These are phyloP conservation scores for Trichonephila clavipes DNA, from an alignment of 1,140 invertebrate species.

Conservation along the genomic window DNA sequence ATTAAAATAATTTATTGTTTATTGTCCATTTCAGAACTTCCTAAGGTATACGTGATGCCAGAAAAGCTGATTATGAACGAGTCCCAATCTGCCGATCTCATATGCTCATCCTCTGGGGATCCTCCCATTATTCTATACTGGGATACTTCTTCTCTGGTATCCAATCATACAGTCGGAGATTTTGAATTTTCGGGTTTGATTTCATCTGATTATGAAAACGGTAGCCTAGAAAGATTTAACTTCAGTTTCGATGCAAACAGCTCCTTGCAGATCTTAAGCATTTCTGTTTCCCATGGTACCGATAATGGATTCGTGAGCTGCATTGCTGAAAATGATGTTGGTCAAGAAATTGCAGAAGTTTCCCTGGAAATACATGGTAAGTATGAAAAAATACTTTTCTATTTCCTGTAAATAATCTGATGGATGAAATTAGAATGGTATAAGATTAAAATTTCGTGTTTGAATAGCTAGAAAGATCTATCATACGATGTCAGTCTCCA, in stretches of 20 bases:
- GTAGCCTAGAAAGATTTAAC: neutral
- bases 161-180: conserved; percentile 58
- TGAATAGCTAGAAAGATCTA: too few species aligned
- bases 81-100: conserved; percentile 65
- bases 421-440: too few species aligned
- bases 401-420: too few species aligned
- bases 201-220: neutral
- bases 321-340: conserved; percentile 77
- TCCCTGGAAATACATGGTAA: conserved; percentile 74
- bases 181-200: conserved; percentile 48
- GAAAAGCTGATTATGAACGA: conserved; percentile 76
- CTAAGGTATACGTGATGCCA: conserved; percentile 67
- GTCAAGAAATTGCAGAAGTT: conserved; percentile 54
- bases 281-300: conserved; percentile 27
- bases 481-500: too few species aligned
- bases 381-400: neutral
- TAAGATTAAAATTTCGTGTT: too few species aligned
- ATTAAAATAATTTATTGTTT: neutral
- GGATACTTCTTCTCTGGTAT: conserved; percentile 50
- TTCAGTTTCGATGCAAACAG: conserved; percentile 21
- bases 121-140: conserved; percentile 73
- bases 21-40: conserved; percentile 60
- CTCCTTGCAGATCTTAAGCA: conserved; percentile 57
- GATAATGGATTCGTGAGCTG: conserved; percentile 77
- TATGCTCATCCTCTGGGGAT: conserved; percentile 74